Evolutionary conservation across 2,113 vertebrate species (phyloP), one percentile per base, ranked within the genome.

Genomic region (Chlorocebus sabaeus): DNA sequence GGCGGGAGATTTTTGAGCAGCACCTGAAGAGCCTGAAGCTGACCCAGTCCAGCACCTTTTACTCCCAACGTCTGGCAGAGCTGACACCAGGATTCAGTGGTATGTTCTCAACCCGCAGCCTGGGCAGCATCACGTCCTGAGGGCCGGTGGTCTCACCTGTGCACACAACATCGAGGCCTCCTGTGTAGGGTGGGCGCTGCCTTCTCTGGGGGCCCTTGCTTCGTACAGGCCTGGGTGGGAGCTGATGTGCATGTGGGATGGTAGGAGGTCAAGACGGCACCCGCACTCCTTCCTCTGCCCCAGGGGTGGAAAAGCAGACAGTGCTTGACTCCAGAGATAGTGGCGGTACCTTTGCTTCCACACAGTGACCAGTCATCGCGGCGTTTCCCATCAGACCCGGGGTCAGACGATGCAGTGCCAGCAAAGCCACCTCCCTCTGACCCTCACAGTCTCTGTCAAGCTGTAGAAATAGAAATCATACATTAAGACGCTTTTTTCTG

Each of bases 51-150:
- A 99, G 99, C 80, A 98, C 98, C 95, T 99, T 99, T 98, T 99
- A 99, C 98, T 99, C 99, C 0, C 99, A 99, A 95, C 99, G 99
- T 22, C 98, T 99, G 91, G 99, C 99, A 2, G 99, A 99, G 97
- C 99, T 99, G 93, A 99, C 99, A 0, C 99, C 99, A 0, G 99
- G 99, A 73, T 99, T 99, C 98, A 99, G 99, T 16, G 99, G 99
- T 99, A 99, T 0, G 89, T 89, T 11, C 22, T 43, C 2, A 1
- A 8, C 23, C 27, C 10, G 3, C 4, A 2, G 20, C 40, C 27
- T 57, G 27, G 14, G 75, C 75, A 78, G 75, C 3, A 0, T 3
- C 11, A 1, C 1, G 1, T 20, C 12, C 27, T 23, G 38, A 3
- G 14, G 61, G 45, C 3, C 1, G 67, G 55, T 9, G 70, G n/a